Percentiles rank a stretch among this genome's conserved stretches.
Evolutionary conservation across 2,888 invertebrate genomes (phyloP).

Genomic region (Apotomis capreana): DNA sequence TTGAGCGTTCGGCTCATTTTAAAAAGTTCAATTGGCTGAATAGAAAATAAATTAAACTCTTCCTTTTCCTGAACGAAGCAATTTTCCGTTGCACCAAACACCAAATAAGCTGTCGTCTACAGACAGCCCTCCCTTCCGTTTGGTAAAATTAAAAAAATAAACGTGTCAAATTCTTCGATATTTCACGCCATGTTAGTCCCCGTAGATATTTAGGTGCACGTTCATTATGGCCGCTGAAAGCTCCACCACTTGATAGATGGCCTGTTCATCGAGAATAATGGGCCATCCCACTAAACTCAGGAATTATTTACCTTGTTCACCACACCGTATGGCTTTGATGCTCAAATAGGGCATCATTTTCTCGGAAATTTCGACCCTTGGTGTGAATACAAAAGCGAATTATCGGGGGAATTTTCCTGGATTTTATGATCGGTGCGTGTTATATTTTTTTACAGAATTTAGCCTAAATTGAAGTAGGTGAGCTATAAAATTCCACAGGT

Average conservation of each 20-base stretch:
- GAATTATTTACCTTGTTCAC: constrained; percentile 59
- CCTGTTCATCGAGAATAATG: constrained; percentile 72
- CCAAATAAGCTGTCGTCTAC: constrained; percentile 10
- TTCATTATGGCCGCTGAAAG: constrained; percentile 69
- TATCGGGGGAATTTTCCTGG: constrained; percentile 14
- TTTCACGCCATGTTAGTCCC: constrained; percentile 47
- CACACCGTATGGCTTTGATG: constrained; percentile 49
- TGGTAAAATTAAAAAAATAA: constrained; percentile 28
- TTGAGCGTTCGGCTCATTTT: too few species aligned
- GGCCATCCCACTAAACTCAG: constrained; percentile 62
- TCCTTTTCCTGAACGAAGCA: neutral
- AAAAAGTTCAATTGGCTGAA: neutral
- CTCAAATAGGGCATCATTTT: constrained; percentile 41
- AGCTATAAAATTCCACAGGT: neutral
- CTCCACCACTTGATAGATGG: constrained; percentile 68
- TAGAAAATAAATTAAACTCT: neutral
- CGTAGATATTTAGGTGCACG: constrained; percentile 52
- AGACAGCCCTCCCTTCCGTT: neutral
- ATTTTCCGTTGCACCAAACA: constrained; percentile 4
- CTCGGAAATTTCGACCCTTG: constrained; percentile 34
- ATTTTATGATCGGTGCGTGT: constrained; percentile 15
- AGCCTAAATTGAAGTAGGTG: constrained; percentile 3
- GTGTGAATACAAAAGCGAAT: constrained; percentile 33
- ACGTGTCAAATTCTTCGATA: constrained; percentile 40
- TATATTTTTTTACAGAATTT: neutral